Evolutionary conservation across 2,113 vertebrate species (phyloP).

Genomic region (Nibea albiflora): DNA sequence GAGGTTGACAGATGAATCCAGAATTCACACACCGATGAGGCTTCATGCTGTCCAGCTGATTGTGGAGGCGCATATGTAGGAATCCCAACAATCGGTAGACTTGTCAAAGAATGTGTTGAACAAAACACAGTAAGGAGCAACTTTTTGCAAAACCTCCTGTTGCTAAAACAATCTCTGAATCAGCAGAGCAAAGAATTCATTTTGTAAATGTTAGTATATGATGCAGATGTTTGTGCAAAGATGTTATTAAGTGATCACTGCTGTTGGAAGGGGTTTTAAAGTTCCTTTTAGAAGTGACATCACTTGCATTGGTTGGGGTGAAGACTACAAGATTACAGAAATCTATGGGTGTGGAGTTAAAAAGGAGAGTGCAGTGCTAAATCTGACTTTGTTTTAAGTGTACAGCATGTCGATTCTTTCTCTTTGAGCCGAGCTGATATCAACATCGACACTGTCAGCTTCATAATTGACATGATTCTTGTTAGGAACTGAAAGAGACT

Average conservation of each 20-base stretch:
- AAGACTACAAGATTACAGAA: background rate
- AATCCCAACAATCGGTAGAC: background rate
- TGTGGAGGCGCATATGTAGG: background rate
- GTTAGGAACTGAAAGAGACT: background rate
- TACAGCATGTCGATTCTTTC: background rate
- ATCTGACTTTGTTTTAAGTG: background rate
- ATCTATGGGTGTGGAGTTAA: background rate
- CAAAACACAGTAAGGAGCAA: background rate
- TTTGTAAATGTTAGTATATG: background rate
- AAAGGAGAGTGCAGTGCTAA: background rate
- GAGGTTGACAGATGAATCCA: background rate
- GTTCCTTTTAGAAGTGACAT: too few species aligned
- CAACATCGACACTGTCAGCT: too few species aligned
- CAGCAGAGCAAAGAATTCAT: too few species aligned
- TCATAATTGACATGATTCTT: background rate
- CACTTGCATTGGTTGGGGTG: too few species aligned
- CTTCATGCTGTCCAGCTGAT: slow-evolving; percentile 14
- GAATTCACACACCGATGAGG: background rate
- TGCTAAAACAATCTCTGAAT: background rate
- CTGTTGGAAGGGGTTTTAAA: background rate
- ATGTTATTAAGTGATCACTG: background rate
- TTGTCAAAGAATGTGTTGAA: too few species aligned
- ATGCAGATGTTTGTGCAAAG: background rate
- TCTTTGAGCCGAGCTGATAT: background rate
- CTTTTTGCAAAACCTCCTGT: background rate